A percentile compares a stretch with the other conserved stretches of the same genome.
These are phyloP conservation scores for Sebastes minor DNA, from an alignment of 2,797 vertebrate species.

Conservation along the genomic window DNA sequence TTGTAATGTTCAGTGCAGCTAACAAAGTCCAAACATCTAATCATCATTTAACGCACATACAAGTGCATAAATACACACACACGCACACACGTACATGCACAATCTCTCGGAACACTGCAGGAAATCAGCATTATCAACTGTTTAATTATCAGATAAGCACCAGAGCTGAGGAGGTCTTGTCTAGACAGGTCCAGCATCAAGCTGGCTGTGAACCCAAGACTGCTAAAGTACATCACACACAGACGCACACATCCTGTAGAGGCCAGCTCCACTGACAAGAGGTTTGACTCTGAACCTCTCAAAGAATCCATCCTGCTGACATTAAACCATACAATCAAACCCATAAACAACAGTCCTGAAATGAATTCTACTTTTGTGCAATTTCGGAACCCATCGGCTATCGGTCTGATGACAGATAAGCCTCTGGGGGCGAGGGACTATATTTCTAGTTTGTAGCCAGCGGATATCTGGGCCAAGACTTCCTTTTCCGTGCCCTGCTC, in stretches of 20 bases:
- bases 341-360: neutral
- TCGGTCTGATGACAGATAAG: too few relatives aligned
- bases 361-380: neutral
- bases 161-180: slow-evolving; percentile 46
- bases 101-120: slow-evolving; percentile 25
- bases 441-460: too few relatives aligned
- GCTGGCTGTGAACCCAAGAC: slow-evolving; percentile 17
- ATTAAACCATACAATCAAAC: neutral
- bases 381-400: neutral
- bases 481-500: too few relatives aligned
- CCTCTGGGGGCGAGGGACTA: too few relatives aligned
- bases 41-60: neutral
- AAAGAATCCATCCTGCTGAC: neutral
- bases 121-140: slow-evolving; percentile 32
- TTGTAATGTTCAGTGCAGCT: neutral
- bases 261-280: slow-evolving; percentile 12
- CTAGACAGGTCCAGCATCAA: slow-evolving; percentile 40
- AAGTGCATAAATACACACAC: neutral
- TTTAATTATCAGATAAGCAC: slow-evolving; percentile 66
- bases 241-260: neutral
- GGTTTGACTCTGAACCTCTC: neutral
- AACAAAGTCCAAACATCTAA: neutral
- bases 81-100: neutral
- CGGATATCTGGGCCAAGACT: too few relatives aligned
- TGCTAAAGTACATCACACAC: neutral